Percentiles rank a stretch among this genome's conserved stretches.
Conservation (phyloP, 2,113 vertebrate genomes). For the human region GRCh38 chr3:97797501-97798000, state of each 20-base stretch:
- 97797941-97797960: background rate
- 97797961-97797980: conserved; percentile 45
- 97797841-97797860: background rate
- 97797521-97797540: background rate
- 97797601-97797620: background rate
- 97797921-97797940: background rate
- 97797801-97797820: background rate
- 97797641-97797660: background rate
- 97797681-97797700: background rate
- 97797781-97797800: background rate
- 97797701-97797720: background rate
- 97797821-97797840: background rate
- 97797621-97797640: background rate
- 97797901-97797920: background rate
- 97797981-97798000: background rate
- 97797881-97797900: background rate
- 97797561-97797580: background rate
- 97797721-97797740: background rate
- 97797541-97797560: background rate
- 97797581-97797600: background rate
- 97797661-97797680: background rate
- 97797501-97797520: background rate
- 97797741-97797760: background rate
- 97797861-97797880: background rate
- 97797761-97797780: background rate